Base-by-base conservation (phyloP, 2,888 invertebrate species). In the Lithodes maja region DNA sequence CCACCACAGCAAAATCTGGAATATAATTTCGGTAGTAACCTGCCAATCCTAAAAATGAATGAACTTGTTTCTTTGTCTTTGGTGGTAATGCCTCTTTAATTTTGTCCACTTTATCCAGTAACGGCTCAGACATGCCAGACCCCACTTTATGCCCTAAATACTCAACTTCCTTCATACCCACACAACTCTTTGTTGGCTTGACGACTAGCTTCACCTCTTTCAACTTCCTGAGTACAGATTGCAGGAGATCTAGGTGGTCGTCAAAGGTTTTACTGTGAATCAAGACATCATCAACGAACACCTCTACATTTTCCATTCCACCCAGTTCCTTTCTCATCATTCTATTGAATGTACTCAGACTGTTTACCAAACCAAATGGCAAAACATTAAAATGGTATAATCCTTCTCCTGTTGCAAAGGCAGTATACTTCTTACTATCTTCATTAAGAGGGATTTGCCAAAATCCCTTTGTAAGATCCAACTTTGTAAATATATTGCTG, bases 11-110 rank as follows among this genome's bases (percentile, higher is more conserved):
- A 54, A 75, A 74, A 54, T 75, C n/a, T 12, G 74, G 54, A 15
- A 74, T 54, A 17, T 50, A 84, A 7, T 52, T 74, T 9, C 53
- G 5, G 50, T 84, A 84, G 7, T 84, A 84, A 50, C 84, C 75
- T 12, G 55, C 33, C 3, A 84, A 33, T 1, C 84, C 54, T 74
- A 3, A 12, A 61, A 12, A 0, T 61, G 61, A 61, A 61, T 7
- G 61, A 61, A 74, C 53, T 54, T 84, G 17, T n/a, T 33, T 84
- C 33, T 75, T 74, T n/a, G 33, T 54, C 9, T 1, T 2, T 2
- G 82, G 82, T 17, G 15, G 9, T 1, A 17, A 12, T 49, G 71
- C 69, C 1, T 83, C n/a, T 5, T 3, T 68, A 2, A 83, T 61
- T 52, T 49, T 71, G 1, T 17, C n/a, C 1, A 83, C 50, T 17